phyloP scores from a whole-genome alignment of 2,113 vertebrate genomes.

The Phrynosoma blainvillii region DNA sequence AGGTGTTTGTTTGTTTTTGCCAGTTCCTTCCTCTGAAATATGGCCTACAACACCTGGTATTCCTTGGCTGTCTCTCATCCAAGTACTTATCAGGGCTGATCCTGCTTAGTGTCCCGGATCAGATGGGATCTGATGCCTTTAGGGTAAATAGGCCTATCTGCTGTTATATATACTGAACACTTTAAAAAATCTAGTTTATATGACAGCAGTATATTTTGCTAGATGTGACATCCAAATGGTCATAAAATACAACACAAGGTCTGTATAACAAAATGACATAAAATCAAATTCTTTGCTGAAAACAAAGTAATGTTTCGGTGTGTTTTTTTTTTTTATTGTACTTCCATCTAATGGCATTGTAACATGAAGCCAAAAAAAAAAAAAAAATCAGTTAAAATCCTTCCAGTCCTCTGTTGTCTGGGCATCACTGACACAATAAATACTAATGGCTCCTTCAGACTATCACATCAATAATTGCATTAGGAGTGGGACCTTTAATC shows the following conservation, averaged over 20 bases:
- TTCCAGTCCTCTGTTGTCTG: neutral
- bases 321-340: conserved; percentile 22
- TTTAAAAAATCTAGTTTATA: neutral
- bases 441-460: conserved; percentile 29
- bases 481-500: conserved; percentile 38
- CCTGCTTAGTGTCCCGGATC: too few relatives aligned
- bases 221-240: neutral
- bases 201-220: neutral
- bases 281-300: conserved; percentile 6
- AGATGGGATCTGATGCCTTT: too few relatives aligned
- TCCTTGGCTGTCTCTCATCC: too few relatives aligned
- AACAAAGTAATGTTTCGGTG: neutral
- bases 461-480: neutral
- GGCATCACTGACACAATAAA: conserved; percentile 10
- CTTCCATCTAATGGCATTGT: neutral
- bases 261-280: neutral
- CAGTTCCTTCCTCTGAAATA: too few relatives aligned
- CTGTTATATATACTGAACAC: neutral
- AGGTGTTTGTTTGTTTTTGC: too few relatives aligned
- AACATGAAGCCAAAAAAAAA: neutral
- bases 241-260: neutral
- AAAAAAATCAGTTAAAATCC: conserved; percentile 7
- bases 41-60: too few relatives aligned
- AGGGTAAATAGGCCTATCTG: too few relatives aligned
- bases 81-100: too few relatives aligned